phyloP scores from a whole-genome alignment of 2,888 invertebrate species.

The Mythimna ferrago region DNA sequence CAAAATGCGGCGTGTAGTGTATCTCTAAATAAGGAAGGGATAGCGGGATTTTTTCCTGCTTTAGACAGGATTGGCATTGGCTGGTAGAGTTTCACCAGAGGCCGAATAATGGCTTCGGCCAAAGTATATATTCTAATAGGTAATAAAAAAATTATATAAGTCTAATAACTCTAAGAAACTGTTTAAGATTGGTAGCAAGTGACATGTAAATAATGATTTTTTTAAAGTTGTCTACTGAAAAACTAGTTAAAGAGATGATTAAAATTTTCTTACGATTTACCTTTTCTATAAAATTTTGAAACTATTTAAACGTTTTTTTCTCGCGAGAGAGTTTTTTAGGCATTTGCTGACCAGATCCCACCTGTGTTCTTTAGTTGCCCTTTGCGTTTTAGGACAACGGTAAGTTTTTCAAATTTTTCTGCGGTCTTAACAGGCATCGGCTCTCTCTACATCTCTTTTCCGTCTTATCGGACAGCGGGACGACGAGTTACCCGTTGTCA shows the following conservation, averaged over 20 bases:
- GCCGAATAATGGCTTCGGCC: background rate
- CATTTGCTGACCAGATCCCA: no score
- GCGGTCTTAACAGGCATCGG: no score
- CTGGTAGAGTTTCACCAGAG: background rate
- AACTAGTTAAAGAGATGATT: no score
- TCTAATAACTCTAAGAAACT: background rate
- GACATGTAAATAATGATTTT: background rate
- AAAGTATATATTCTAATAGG: no score
- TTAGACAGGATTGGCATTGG: slow-evolving; percentile 54
- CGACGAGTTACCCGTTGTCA: no score
- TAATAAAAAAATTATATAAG: background rate
- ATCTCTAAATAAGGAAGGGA: slow-evolving; percentile 52
- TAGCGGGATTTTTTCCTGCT: slow-evolving; percentile 64
- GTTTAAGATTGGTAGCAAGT: background rate
- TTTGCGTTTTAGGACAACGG: no score
- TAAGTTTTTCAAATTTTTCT: no score
- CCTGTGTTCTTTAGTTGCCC: no score
- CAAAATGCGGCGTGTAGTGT: slow-evolving; percentile 27
- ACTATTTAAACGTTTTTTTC: background rate
- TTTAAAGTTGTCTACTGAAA: background rate
- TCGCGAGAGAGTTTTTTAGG: no score
- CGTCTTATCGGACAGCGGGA: no score
- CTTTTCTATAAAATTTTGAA: background rate
- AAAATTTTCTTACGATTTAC: background rate
- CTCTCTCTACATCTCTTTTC: no score